Base-by-base conservation (phyloP, 2,797 vertebrate species). In the Iguana delicatissima region DNA sequence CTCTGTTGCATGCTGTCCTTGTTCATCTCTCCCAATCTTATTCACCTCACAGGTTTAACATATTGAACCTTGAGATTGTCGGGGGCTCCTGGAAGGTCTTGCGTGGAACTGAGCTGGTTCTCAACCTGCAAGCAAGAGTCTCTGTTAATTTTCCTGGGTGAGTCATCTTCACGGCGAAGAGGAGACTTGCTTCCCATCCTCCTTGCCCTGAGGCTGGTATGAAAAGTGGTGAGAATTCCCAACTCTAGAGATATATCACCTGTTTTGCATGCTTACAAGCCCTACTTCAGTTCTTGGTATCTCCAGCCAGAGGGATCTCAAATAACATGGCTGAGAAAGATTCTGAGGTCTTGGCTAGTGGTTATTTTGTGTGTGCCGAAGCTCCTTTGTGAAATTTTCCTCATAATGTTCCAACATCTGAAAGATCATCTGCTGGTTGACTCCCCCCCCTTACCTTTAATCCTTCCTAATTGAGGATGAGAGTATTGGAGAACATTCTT, bases 71-170 rank as follows among this genome's bases (percentile, higher is more conserved):
- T 0, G 87, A 96, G 89, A 93, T 91, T 0, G 0, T 92, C 76
- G 79, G 46, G 10, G 91, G 95, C 42, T 95, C 94, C 0, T 95
- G 96, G 95, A 93, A 89, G 76, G 0, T 94, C 35, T 0, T 92
- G 7, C 82, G 0, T 0, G 92, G 94, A 24, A 0, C 55, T 0
- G 87, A 91, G 59, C 10, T 95, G 0, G 74, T 96, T 22, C 84
- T 97, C 89, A 94, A 94, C 86, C 64, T 97, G n/a, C 94, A 96
- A 90, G 93, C 93, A 0, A 94, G 38, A 90, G 26, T 97, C 67
- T 93, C 90, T 4, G 1, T 96, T 5, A 94, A 1, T 35, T 94
- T 96, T 1, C 94, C 95, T 64, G 92, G 93, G 95, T 96, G 89
- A 96, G 96, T 64, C 89, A 18, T 29, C 24, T 7, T 67, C 67